Evolutionary conservation across 2,113 vertebrate species (phyloP), one percentile per base, ranked within the genome.

Genomic region (Gallinago undulata): DNA sequence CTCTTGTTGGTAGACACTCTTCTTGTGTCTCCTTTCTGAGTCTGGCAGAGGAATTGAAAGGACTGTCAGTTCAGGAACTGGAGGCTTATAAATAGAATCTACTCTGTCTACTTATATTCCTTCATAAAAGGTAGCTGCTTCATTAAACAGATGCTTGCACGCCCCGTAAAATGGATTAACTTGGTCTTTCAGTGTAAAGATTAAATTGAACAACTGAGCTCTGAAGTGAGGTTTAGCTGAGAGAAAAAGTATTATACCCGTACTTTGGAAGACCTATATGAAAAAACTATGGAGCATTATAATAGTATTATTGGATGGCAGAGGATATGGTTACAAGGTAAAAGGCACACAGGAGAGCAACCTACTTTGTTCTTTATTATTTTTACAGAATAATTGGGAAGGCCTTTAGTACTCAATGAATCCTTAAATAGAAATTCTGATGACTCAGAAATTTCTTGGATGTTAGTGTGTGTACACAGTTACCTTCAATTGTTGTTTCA

Each of bases 91-190:
- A 94, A 94, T 93, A 93, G 91, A 84, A 88, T 57, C 31, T 30
- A 14, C 53, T 73, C 53, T 70, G n/a, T 88, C 84, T 97, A 96
- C 97, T 97, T 96, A 96, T 96, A 83, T 57, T 62, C 17, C 53
- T 62, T 48, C 56, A 51, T 87, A 80, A 92, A 92, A 94, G 53
- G 90, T 96, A 69, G 80, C 62, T 67, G 73, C n/a, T 86, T 94
- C 2, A 0, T 60, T 84, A 87, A 93, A 83, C 93, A 96, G 90
- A 94, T 97, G 93, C 75, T 89, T 74, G n/a, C 47, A 53, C 1
- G 9, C 28, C 37, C 27, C 31, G 11, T 24, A 13, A 82, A 89
- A 78, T 57, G 51, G 80, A 90, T 95, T 95, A 82, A 27, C 69
- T 84, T 93, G 89, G 60, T 94, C 56, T 35, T 96, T 74, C 53